Base-by-base conservation (phyloP, 2,888 invertebrate species). In the Arrhopalites spinosus region DNA sequence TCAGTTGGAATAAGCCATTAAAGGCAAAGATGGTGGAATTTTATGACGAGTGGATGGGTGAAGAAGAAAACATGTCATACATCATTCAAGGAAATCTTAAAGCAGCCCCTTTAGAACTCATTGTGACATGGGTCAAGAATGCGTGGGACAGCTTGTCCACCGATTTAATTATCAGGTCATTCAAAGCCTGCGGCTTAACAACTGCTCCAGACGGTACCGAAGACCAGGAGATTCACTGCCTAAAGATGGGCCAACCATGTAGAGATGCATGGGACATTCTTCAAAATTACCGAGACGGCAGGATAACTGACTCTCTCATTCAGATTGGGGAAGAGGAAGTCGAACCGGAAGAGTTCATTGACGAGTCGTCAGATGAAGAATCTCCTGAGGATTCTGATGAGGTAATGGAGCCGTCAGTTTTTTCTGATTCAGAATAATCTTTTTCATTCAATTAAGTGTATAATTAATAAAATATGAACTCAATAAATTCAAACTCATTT, bases 1-100 rank as follows among this genome's bases (percentile, higher is more conserved):
- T 75, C 3, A 25, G 47, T n/a, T 70, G 71, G 75, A 75, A 75
- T 30, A 77, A 74, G 20, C 77, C 74, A n/a, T 77, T 77, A 23
- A 77, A 77, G 36, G 71, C 36, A 2, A 36, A 59, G 27, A 15
- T 63, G 2, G 45, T 47, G 3, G 72, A 66, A 56, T n/a, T 17
- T n/a, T 77, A 77, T 30, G 64, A 63, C 23, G 5, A 17, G n/a
- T 73, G 64, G 73, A 61, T 64, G 25, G n/a, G 17, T 25, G 27
- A 36, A 15, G 50, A 73, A 17, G 36, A 68, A 25, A 53, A 74
- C 25, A 68, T 47, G 30, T n/a, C 15, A 2, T 67, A 36, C 61
- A 74, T 68, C 15, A 56, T 17, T 1, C 68, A 59, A 1, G 70
- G 70, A 36, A 56, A 70, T 56, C n/a, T 56, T 1, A 53, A 36